Evolutionary conservation across 2,113 vertebrate species (phyloP).

Genomic region (Bos indicus): DNA sequence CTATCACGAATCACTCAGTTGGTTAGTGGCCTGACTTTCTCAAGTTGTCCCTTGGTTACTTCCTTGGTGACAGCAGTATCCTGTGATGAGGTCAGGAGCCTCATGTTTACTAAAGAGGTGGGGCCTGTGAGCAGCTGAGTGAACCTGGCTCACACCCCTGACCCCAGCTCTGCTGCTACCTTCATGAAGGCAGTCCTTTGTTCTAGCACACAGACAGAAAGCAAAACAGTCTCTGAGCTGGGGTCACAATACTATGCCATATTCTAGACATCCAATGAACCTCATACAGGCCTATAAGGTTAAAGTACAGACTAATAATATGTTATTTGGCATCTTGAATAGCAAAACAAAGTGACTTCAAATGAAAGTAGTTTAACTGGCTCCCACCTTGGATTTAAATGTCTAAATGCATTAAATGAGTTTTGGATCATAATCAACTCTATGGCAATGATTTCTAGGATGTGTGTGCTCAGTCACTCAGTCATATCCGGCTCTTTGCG

Average conservation of each 20-base stretch:
- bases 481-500: rapidly evolving
- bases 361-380: not conserved
- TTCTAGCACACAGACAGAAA: not conserved
- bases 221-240: not conserved
- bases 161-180: not conserved
- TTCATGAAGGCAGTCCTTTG: not conserved
- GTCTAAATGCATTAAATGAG: not conserved
- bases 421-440: not conserved
- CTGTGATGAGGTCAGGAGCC: not conserved
- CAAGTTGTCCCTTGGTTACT: not conserved
- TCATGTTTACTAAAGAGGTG: not conserved
- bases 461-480: not conserved
- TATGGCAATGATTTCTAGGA: not conserved
- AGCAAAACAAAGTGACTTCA: conserved; percentile 4
- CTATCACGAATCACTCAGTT: not conserved
- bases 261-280: not conserved
- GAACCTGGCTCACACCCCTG: not conserved
- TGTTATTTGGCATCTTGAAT: not conserved
- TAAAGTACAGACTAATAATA: not conserved
- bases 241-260: not conserved
- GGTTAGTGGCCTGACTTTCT: not conserved
- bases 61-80: not conserved
- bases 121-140: not conserved
- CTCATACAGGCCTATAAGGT: not conserved
- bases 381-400: not conserved